phyloP scores from a whole-genome alignment of 2,888 invertebrate genomes.

The Drosophila anomalipes region DNA sequence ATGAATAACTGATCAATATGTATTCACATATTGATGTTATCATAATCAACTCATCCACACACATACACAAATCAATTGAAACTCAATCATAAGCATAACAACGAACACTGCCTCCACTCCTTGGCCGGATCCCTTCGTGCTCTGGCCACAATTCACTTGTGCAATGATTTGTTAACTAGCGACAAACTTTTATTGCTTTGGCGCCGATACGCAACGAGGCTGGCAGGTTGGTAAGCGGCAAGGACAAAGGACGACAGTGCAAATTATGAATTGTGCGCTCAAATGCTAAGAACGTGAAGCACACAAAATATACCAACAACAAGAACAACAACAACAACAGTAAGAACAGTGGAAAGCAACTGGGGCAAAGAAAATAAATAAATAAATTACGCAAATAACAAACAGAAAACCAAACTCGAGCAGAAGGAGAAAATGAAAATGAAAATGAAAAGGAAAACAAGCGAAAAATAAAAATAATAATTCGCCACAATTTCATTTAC shows the following conservation, averaged over 20 bases:
- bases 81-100: constrained; percentile 26
- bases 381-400: constrained; percentile 70
- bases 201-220: constrained; percentile 35
- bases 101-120: neutral
- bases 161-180: constrained; percentile 76
- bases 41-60: constrained; percentile 27
- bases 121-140: neutral
- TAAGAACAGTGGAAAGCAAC: constrained; percentile 24
- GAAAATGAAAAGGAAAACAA: constrained; percentile 17
- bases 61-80: constrained; percentile 48
- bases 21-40: constrained; percentile 6
- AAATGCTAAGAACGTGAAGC: constrained; percentile 17
- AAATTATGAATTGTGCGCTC: constrained; percentile 76
- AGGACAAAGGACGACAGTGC: constrained; percentile 25
- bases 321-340: constrained; percentile 35
- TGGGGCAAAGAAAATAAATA: constrained; percentile 56
- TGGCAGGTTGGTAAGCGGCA: neutral
- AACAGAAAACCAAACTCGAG: constrained; percentile 28
- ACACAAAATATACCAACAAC: constrained; percentile 40
- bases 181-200: constrained; percentile 74
- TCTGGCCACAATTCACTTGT: constrained; percentile 38
- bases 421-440: neutral
- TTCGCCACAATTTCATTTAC: constrained; percentile 82
- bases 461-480: constrained; percentile 62
- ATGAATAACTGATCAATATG: constrained; percentile 25